Evolutionary conservation across 2,797 vertebrate genomes (phyloP), one percentile per base, ranked within the genome.

Genomic region (Hydrophis major): DNA sequence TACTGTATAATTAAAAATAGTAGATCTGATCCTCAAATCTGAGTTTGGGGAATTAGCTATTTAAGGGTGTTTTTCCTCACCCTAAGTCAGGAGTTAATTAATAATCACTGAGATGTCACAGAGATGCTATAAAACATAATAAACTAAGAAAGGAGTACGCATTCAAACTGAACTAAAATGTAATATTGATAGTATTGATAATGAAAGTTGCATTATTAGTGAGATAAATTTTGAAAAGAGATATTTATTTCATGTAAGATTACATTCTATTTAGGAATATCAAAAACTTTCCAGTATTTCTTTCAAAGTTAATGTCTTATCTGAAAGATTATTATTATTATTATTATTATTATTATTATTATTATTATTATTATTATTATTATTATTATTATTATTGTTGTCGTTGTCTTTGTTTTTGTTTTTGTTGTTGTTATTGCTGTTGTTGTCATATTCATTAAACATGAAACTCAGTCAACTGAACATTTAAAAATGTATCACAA

Each of bases 1-100:
- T 2, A 61, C 13, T 25, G 86, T 91, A 28, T n/a, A 94, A 6
- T 59, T 89, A 90, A 13, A 95, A 32, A 93, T 92, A 0, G 32
- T 87, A 7, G 55, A 27, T 59, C 53, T 55, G 1, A 55, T 66
- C 28, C 18, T 56, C 7, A 61, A 42, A 89, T 66, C 10, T 89
- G 50, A 47, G 12, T 8, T 66, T 28, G 22, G 3, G 4, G 13
- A 8, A 37, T 63, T 89, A 78, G 4, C 63, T 56, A 90, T 63
- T 32, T 12, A 8, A 60, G 22, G 6, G 1, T 2, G 1, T 66
- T 16, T 14, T 16, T 69, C 5, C 13, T 69, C 28, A 69, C 4
- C 6, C 16, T 5, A 16, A 69, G 13, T 69, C 2, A 32, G 66
- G n/a, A 6, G 14, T 69, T 69, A 16, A 32, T 69, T 69, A 32